Evolutionary conservation across 2,888 invertebrate genomes (phyloP), one percentile per base, ranked within the genome.

Genomic region (Agonopterix heracliana): DNA sequence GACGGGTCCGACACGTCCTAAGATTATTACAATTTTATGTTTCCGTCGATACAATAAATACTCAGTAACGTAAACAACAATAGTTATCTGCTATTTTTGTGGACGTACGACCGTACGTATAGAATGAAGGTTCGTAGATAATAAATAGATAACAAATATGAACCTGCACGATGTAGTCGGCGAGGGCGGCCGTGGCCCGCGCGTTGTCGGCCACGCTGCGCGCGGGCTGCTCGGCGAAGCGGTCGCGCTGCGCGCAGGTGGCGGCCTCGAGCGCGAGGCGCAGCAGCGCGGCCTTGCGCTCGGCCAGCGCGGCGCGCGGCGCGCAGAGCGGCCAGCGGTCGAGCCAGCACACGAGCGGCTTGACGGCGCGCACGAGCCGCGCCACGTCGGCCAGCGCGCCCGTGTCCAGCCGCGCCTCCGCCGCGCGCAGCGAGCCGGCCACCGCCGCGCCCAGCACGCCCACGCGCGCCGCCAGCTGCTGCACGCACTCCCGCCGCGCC

Each of bases 321-420:
- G 38, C 63, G 63, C 60, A 60, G 47, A 59, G 50, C 34, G 68
- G 66, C 61, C 76, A 93, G 93, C 95, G 92, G 79, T 98, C 97
- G 12, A 98, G 90, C 97, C 98, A 98, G 69, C 94, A 93, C 14
- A 96, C 95, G 48, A 98, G 89, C 51, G 95, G 94, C 78, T 97
- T 98, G 41, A 97, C 93, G 43, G 94, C 93, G 45, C 92, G 92
- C 66, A 97, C 93, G 47, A 96, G 92, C 61, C 94, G 92, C 44
- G 96, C 95, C 47, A 98, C 96, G 75, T 96, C 95, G 35, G 95
- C 94, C 66, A 98, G 87, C 48, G 94, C 93, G 81, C 93, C 93
- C 9, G 95, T 96, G 57, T 94, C 93, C 44, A 96, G 92, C 41
- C 89, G 84, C 57, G 94, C 90, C n/a, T 95, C 93, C 66, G 68